Conservation (phyloP, 2,888 invertebrate genomes). For the Chelonus formosanus region DNA sequence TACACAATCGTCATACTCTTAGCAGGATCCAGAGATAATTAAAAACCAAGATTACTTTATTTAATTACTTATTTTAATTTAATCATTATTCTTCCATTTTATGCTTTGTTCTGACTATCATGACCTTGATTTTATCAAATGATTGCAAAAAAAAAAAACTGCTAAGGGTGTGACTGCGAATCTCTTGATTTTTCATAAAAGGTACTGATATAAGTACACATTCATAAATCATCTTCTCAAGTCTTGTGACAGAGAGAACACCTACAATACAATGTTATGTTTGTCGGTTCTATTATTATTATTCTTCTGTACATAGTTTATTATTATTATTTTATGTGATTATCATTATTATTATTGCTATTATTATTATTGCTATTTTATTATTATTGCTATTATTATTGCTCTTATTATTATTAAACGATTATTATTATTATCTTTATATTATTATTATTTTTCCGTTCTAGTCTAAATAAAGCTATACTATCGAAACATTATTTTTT, state of each 20-base stretch:
- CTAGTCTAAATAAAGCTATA: slow-evolving; percentile 64
- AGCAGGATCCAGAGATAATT: too few species aligned
- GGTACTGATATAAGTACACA: slow-evolving; percentile 2
- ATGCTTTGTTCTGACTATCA: too few species aligned
- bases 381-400: slow-evolving; percentile 50
- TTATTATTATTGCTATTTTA: slow-evolving; percentile 46
- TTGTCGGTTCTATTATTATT: slow-evolving; percentile 53
- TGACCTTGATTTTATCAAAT: too few species aligned
- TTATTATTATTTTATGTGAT: slow-evolving; percentile 50
- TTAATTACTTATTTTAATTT: background rate
- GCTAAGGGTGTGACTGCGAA: slow-evolving; percentile 3
- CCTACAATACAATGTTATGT: slow-evolving; percentile 53
- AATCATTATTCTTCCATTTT: background rate
- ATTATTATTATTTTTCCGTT: slow-evolving; percentile 59
- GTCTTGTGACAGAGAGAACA: slow-evolving; percentile 34
- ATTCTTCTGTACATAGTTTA: slow-evolving; percentile 59
- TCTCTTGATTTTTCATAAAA: slow-evolving; percentile 10
- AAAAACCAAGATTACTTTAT: too few species aligned
- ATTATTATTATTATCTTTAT: slow-evolving; percentile 54
- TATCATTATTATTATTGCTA: slow-evolving; percentile 48
- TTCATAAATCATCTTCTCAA: slow-evolving; percentile 7
- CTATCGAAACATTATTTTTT: slow-evolving; percentile 61
- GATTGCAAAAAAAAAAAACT: slow-evolving; percentile 8
- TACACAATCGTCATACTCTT: too few species aligned
- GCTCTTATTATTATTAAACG: slow-evolving; percentile 53